Base-by-base conservation (phyloP, 2,113 vertebrate species). In the Actinemys pallida region DNA sequence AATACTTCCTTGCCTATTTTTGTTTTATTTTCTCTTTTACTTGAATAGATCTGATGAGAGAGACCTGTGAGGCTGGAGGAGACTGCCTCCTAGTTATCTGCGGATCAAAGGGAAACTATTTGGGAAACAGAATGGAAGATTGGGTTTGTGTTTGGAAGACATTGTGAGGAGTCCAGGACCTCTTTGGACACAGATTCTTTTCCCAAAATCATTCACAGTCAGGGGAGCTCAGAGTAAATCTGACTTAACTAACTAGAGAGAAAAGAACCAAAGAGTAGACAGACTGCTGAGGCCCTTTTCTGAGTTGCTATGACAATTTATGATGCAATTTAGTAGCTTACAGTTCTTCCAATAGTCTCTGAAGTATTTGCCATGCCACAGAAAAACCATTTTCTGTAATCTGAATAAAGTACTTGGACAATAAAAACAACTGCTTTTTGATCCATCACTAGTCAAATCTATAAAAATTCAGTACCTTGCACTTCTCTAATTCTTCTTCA, bases 401-500 rank as follows among this genome's bases (percentile, higher is more conserved):
- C 89, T 45, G 90, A 95, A 62, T 88, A 4, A 92, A 87, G 57
- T 86, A 90, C 10, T 29, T 84, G 14, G 54, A 92, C 91, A 91
- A 39, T 94, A 94, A 0, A 7, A 75, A n/a, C 13, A 96, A 75
- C 12, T 42, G 52, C 82, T 93, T 92, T 97, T 95, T 92, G 53
- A 25, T 89, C 89, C 52, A 89, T 50, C 16, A 84, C 35, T 86
- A 92, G 59, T 82, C 62, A 83, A 78, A 54, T 5, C 29, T 86
- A 91, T 1, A 91, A 59, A 93, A 86, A 93, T 83, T 81, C 13
- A 83, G 24, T 98, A 99, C 99, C 99, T 99, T 99, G 95, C 98
- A 98, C 90, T 98, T 99, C 78, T 98, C 98, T 65, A 99, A 94
- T 98, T 99, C 99, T 97, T 99, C 99, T 94, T 99, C 99, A 89